Evolutionary conservation across 2,797 vertebrate genomes (phyloP).

Genomic region (Percopsis omiscomaycus): DNA sequence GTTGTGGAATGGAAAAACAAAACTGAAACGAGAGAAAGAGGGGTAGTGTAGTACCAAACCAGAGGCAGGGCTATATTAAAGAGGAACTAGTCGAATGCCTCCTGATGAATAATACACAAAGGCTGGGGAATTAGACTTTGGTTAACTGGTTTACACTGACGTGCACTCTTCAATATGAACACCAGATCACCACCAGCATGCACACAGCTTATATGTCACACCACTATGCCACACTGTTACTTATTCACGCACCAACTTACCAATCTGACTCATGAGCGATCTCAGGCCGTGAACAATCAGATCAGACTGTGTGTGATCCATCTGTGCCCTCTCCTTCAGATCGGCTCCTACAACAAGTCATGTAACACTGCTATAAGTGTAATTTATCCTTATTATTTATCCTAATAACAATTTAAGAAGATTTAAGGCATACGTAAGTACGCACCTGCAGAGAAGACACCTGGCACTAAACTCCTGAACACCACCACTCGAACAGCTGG

Average conservation of each 20-base stretch:
- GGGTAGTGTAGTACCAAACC: too few species aligned
- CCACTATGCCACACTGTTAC: neutral
- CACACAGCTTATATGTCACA: neutral
- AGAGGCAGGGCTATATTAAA: too few species aligned
- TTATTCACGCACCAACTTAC: conserved; percentile 65
- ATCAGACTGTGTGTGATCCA: conserved; percentile 84
- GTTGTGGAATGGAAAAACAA: neutral
- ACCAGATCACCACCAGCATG: neutral
- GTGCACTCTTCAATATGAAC: neutral
- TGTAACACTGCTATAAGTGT: neutral
- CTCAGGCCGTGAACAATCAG: conserved; percentile 87
- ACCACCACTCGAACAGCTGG: conserved; percentile 81
- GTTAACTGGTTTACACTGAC: too few species aligned
- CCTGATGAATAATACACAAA: too few species aligned
- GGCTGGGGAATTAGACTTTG: too few species aligned
- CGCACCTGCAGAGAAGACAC: conserved; percentile 94
- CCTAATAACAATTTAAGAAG: too few species aligned
- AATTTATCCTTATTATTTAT: too few species aligned
- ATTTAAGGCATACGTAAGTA: neutral
- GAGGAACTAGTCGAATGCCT: too few species aligned
- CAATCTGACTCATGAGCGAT: conserved; percentile 91
- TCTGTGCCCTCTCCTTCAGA: conserved; percentile 89
- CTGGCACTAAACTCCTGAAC: conserved; percentile 88
- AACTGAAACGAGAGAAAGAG: conserved; percentile 1
- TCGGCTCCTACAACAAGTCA: conserved; percentile 81